Percentiles rank a stretch among this genome's conserved stretches.
Conservation (phyloP, 1,140 invertebrate genomes). For the Aporrectodea caliginosa region DNA sequence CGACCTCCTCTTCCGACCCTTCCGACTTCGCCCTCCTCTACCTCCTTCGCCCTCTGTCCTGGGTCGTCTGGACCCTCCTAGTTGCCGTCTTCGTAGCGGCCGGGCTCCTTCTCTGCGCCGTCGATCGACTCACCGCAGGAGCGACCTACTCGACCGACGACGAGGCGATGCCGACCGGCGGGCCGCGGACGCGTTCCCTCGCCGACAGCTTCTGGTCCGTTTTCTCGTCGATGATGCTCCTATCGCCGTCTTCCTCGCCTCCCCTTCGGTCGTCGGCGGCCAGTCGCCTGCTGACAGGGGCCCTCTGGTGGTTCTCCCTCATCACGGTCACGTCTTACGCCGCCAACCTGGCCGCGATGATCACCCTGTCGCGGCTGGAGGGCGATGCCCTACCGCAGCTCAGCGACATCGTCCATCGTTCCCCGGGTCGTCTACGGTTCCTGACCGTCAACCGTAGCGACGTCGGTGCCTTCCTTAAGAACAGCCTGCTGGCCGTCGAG, state of each 20-base stretch:
- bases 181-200: no score
- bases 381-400: background rate
- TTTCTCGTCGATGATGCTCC: background rate
- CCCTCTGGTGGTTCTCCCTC: background rate
- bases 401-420: background rate
- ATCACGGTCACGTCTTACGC: background rate
- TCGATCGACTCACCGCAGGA: slow-evolving; percentile 61
- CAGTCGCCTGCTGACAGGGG: background rate
- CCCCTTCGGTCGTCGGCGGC: background rate
- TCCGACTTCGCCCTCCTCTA: slow-evolving; percentile 66
- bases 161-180: background rate
- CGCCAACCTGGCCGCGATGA: background rate
- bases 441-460: slow-evolving; percentile 32
- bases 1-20: background rate
- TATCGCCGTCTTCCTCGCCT: background rate
- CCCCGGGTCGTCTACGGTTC: slow-evolving; percentile 33
- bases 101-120: slow-evolving; percentile 87
- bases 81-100: slow-evolving; percentile 86
- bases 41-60: slow-evolving; percentile 89
- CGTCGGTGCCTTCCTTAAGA: slow-evolving; percentile 27
- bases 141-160: background rate
- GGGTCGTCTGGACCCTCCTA: slow-evolving; percentile 93
- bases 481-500: background rate
- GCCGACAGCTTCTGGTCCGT: background rate
- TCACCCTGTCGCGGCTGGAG: background rate